Conservation (phyloP, 1,140 invertebrate species). For the Cheumatopsyche charites region DNA sequence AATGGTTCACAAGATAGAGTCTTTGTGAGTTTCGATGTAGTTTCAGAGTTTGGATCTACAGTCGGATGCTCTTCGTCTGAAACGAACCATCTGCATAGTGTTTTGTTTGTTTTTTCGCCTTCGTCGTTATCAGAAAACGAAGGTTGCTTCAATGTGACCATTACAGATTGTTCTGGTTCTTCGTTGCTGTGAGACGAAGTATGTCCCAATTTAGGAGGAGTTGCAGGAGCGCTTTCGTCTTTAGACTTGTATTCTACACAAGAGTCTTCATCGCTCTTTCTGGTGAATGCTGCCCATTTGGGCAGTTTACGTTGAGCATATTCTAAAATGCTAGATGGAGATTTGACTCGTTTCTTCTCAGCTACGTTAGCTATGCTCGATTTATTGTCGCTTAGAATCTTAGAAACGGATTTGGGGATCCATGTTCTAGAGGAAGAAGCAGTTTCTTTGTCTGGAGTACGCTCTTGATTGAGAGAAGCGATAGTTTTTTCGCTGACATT, state of each 20-base stretch:
- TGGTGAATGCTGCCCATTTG: constrained; percentile 39
- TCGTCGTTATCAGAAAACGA: constrained; percentile 20
- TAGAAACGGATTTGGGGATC: constrained; percentile 42
- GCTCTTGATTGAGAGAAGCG: constrained; percentile 26
- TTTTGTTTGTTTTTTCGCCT: constrained; percentile 19
- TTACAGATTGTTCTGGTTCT: constrained; percentile 7
- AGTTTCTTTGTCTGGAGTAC: constrained; percentile 32
- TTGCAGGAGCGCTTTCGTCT: constrained; percentile 1
- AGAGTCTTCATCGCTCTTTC: constrained; percentile 39
- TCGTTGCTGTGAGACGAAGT: neutral
- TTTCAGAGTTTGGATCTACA: neutral
- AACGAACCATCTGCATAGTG: constrained; percentile 21
- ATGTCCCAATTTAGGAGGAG: neutral
- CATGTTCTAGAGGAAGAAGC: constrained; percentile 28
- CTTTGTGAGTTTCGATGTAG: constrained; percentile 7
- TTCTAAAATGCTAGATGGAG: constrained; percentile 41
- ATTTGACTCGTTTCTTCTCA: constrained; percentile 41
- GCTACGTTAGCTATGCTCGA: neutral
- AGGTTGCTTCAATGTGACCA: neutral
- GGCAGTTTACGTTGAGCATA: constrained; percentile 40
- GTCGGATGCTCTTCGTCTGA: constrained; percentile 19
- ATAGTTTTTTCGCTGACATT: constrained; percentile 28
- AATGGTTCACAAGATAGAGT: neutral
- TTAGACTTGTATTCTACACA: neutral
- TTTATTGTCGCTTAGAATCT: constrained; percentile 36